These are phyloP conservation scores for Danio choprae DNA, from an alignment of 2,797 vertebrate species.

Conservation along the genomic window DNA sequence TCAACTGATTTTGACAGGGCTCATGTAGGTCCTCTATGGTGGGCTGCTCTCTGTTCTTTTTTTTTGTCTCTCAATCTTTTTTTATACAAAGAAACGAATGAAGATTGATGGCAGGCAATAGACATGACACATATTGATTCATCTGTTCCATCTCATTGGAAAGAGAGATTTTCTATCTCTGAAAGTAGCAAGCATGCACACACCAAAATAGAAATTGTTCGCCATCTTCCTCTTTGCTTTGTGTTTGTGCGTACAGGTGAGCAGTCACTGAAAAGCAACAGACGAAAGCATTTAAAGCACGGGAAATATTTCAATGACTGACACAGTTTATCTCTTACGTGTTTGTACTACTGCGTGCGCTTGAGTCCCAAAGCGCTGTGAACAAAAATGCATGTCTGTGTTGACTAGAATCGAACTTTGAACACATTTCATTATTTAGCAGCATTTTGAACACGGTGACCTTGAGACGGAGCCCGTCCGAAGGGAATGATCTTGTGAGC, in stretches of 20 bases:
- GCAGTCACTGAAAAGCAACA: constrained; percentile 36
- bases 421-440: constrained; percentile 59
- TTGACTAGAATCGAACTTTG: constrained; percentile 49
- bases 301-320: constrained; percentile 39
- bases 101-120: constrained; percentile 46
- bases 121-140: constrained; percentile 54
- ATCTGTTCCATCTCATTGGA: constrained; percentile 33
- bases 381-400: constrained; percentile 46
- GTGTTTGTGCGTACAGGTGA: constrained; percentile 14
- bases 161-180: constrained; percentile 33
- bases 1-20: constrained; percentile 8
- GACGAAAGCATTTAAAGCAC: constrained; percentile 44
- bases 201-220: background rate
- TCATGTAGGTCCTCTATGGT: constrained; percentile 15
- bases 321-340: constrained; percentile 11
- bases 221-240: background rate
- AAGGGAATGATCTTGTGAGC: constrained; percentile 53
- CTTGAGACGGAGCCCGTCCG: constrained; percentile 57
- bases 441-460: constrained; percentile 59
- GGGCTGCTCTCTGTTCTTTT: background rate
- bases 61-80: background rate
- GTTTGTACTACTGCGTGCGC: constrained; percentile 22
- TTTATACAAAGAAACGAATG: constrained; percentile 28
- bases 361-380: background rate
- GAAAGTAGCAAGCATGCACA: background rate